phyloP scores from a whole-genome alignment of 2,888 invertebrate genomes.

The Tricholauxania praeusta region DNA sequence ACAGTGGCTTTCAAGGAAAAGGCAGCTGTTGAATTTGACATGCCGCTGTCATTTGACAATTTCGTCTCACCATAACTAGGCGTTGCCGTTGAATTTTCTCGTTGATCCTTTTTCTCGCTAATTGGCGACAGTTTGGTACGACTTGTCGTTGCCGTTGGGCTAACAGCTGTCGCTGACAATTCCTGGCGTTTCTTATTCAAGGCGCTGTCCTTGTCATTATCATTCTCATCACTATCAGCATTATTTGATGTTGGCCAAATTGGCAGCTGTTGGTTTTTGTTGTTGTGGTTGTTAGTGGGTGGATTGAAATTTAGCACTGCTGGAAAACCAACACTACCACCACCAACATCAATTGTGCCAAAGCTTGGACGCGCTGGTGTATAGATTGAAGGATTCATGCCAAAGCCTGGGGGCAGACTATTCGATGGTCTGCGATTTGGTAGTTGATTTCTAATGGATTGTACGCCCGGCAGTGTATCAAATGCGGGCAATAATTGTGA shows the following conservation, averaged over 20 bases:
- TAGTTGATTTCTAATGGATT: slow-evolving; percentile 60
- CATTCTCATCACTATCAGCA: slow-evolving; percentile 39
- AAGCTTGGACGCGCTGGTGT: slow-evolving; percentile 39
- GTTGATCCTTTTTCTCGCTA: slow-evolving; percentile 37
- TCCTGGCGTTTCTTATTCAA: slow-evolving; percentile 23
- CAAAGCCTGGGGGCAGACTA: slow-evolving; percentile 57
- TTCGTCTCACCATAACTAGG: slow-evolving; percentile 1
- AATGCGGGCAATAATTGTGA: slow-evolving; percentile 65
- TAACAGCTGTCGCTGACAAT: slow-evolving; percentile 29
- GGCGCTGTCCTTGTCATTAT: slow-evolving; percentile 29
- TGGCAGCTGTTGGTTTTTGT: slow-evolving; percentile 44
- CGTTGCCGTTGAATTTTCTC: slow-evolving; percentile 35
- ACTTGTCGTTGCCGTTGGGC: slow-evolving; percentile 46
- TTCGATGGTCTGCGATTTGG: slow-evolving; percentile 54
- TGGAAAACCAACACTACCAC: slow-evolving; percentile 52
- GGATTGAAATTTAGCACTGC: slow-evolving; percentile 67
- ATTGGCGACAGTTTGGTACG: slow-evolving; percentile 62
- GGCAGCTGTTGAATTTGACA: slow-evolving; percentile 29
- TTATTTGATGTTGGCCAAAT: slow-evolving; percentile 36
- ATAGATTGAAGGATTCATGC: slow-evolving; percentile 52
- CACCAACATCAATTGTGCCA: slow-evolving; percentile 48
- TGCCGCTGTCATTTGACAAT: neutral
- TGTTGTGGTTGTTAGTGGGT: neutral
- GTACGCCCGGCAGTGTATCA: slow-evolving; percentile 64
- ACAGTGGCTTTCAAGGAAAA: slow-evolving; percentile 72